Evolutionary conservation across 2,113 vertebrate genomes (phyloP), one percentile per base, ranked within the genome.

Genomic region (Hippocampus comes): DNA sequence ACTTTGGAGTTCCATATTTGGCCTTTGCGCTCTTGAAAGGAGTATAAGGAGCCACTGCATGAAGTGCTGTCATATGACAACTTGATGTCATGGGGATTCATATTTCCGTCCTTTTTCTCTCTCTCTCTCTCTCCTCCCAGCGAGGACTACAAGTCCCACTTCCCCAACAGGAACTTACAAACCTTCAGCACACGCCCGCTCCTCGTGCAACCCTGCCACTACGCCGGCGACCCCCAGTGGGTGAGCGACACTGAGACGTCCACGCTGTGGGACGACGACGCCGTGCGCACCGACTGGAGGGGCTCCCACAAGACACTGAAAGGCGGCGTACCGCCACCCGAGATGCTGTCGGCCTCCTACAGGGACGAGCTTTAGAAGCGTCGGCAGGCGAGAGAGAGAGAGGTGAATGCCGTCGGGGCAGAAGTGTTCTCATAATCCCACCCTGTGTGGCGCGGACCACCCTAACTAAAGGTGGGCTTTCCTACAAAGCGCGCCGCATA

Each of bases 241-340:
- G 91, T 96, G 85, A 99, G 97, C 0, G 97, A 99, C 92, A 99
- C 97, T 0, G 97, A 99, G 88, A 97, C 95, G 0, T 99, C 97
- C 27, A 99, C 96, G 0, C 92, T 95, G 81, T 99, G 97, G 97
- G 95, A 98, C 0, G 92, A 98, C 0, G 97, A 99, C 84, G 60
- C 90, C 1, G 93, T 92, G 12, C 92, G 90, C 72, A 93, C 95
- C 0, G 94, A 94, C 75, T 98, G 96, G 97, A 93, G 91, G 1
- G 95, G 96, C 48, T 97, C 96, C 0, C 94, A 94, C 63, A 99
- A 99, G 89, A 95, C 91, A 9, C 89, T 95, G 53, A 96, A 96
- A 21, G 94, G 90, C 14, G 73, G 90, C 0, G 70, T 78, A 3
- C 81, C 87, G 4, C 69, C 90, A 0, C 51, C 90, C 1, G 88